Evolutionary conservation across 2,888 invertebrate genomes (phyloP).

Genomic region (Cosmia pyralina): DNA sequence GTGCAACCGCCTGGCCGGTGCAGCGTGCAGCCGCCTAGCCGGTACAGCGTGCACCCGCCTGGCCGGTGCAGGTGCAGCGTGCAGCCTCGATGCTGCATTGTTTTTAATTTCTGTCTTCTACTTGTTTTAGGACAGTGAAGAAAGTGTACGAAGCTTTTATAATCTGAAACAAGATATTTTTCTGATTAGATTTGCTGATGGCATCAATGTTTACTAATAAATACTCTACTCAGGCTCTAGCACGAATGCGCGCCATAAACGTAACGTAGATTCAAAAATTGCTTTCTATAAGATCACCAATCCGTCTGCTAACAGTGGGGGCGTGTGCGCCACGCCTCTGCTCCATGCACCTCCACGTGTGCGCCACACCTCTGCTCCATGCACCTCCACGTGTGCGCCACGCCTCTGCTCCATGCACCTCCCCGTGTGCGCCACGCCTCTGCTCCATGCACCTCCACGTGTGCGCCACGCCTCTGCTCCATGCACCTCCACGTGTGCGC

Average conservation of each 20-base stretch:
- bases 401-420: neutral
- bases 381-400: neutral
- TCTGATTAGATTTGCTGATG: neutral
- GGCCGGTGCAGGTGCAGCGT: too few species aligned
- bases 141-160: conserved; percentile 88
- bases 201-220: neutral
- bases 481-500: neutral
- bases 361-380: neutral
- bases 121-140: conserved; percentile 84
- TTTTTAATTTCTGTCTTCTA: conserved; percentile 64
- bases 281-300: neutral
- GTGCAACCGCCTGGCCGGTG: neutral
- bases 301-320: neutral
- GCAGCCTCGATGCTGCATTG: neutral
- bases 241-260: too few species aligned
- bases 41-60: too few species aligned
- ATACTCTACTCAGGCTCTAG: neutral
- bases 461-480: neutral
- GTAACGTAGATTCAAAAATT: too few species aligned
- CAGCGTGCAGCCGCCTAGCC: too few species aligned
- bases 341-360: neutral
- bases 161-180: conserved; percentile 80
- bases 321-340: neutral
- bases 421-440: conserved; percentile 1
- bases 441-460: neutral